Percentiles rank a stretch among this genome's conserved stretches.
phyloP scores from a whole-genome alignment of 2,113 vertebrate species.

The Cacatua alba region DNA sequence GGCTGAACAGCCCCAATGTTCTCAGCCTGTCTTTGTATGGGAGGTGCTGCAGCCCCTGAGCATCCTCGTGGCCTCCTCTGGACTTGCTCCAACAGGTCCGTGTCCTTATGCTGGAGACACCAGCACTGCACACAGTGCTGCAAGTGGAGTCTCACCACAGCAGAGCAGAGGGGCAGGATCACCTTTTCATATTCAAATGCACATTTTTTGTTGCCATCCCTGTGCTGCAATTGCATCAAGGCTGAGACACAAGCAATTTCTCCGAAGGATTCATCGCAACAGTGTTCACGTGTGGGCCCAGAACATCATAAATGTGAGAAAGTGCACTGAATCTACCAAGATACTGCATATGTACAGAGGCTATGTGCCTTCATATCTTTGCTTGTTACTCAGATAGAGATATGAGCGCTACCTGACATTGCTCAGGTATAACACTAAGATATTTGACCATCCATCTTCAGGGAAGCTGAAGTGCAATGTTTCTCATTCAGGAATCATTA shows the following conservation, averaged over 20 bases:
- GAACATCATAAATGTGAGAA: background rate
- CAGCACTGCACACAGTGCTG: background rate
- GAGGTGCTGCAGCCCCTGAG: background rate
- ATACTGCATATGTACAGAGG: background rate
- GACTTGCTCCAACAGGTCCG: background rate
- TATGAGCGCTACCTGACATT: background rate
- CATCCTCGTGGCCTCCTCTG: background rate
- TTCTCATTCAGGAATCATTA: background rate
- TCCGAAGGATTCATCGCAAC: background rate
- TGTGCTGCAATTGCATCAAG: background rate
- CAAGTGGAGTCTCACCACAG: background rate
- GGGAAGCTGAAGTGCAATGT: background rate
- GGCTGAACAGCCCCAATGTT: background rate
- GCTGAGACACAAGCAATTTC: background rate
- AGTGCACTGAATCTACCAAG: background rate
- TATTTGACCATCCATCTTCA: background rate
- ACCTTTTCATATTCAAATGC: background rate
- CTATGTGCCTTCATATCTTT: background rate
- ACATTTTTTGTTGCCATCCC: background rate
- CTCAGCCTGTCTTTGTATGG: background rate
- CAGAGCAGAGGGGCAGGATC: background rate
- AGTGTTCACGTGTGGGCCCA: accelerated
- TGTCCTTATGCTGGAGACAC: background rate
- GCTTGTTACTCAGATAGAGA: background rate
- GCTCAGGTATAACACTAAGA: background rate